Evolutionary conservation across 2,113 vertebrate genomes (phyloP).

Genomic region (Chinchilla lanigera): DNA sequence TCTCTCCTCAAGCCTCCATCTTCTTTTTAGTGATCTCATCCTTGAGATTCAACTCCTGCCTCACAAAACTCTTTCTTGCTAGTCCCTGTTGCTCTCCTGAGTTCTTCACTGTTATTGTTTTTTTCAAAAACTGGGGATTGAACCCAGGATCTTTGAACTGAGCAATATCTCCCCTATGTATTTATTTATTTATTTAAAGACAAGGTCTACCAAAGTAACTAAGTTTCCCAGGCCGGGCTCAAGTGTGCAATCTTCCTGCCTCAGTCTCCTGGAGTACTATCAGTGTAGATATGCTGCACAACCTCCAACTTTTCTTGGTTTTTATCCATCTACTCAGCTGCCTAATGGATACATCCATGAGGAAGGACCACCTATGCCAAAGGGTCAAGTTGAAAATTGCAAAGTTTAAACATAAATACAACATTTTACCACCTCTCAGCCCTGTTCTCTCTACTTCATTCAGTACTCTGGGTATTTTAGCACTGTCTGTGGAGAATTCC

Average conservation of each 20-base stretch:
- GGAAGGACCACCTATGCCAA: background rate
- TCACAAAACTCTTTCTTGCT: background rate
- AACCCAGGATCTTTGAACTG: background rate
- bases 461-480: background rate
- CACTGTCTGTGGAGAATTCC: background rate
- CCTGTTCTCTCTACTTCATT: background rate
- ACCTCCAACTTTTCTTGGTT: background rate
- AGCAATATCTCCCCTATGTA: background rate
- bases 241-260: background rate
- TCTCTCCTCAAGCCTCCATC: background rate
- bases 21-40: background rate
- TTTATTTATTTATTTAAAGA: background rate
- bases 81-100: background rate
- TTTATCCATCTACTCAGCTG: background rate
- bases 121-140: background rate
- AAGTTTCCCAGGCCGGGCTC: background rate
- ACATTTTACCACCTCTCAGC: background rate
- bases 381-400: background rate
- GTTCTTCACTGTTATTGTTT: background rate
- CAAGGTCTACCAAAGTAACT: background rate
- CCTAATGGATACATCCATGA: background rate
- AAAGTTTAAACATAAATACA: slow-evolving; percentile 21
- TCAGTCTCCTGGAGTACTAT: background rate
- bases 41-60: background rate
- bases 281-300: background rate